Evolutionary conservation across 2,797 vertebrate genomes (phyloP).

Genomic region (Neosilurus hyrtlii): DNA sequence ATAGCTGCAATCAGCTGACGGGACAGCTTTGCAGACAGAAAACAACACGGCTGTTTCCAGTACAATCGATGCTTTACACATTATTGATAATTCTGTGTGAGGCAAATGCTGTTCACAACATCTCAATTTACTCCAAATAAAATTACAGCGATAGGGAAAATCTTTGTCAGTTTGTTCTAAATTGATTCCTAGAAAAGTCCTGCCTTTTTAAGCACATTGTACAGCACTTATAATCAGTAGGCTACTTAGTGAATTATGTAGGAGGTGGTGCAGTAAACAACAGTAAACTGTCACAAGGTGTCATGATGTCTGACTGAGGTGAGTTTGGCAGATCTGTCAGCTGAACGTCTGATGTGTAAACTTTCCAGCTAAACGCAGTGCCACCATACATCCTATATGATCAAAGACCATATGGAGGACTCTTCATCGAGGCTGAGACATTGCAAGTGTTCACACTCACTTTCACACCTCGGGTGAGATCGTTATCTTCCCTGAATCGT

Average conservation of each 20-base stretch:
- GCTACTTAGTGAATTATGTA: slow-evolving; percentile 28
- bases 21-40: no score
- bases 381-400: slow-evolving; percentile 19
- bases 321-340: slow-evolving; percentile 40
- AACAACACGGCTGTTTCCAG: no score
- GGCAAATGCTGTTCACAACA: not conserved
- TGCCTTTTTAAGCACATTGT: not conserved
- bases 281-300: slow-evolving; percentile 25
- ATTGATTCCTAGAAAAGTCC: not conserved
- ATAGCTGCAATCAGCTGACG: no score
- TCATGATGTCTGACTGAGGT: slow-evolving; percentile 36
- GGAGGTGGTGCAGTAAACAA: slow-evolving; percentile 47
- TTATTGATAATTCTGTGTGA: not conserved
- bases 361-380: slow-evolving; percentile 38
- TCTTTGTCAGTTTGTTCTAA: not conserved
- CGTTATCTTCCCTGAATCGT: slow-evolving; percentile 48
- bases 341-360: slow-evolving; percentile 43
- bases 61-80: not conserved
- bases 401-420: slow-evolving; percentile 48
- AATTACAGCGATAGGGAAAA: no score
- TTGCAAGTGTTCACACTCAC: slow-evolving; percentile 38
- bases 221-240: not conserved
- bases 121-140: not conserved
- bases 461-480: slow-evolving; percentile 46
- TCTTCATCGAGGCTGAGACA: slow-evolving; percentile 41